phyloP scores from a whole-genome alignment of 2,113 vertebrate species.

The Notothenia rossii region DNA sequence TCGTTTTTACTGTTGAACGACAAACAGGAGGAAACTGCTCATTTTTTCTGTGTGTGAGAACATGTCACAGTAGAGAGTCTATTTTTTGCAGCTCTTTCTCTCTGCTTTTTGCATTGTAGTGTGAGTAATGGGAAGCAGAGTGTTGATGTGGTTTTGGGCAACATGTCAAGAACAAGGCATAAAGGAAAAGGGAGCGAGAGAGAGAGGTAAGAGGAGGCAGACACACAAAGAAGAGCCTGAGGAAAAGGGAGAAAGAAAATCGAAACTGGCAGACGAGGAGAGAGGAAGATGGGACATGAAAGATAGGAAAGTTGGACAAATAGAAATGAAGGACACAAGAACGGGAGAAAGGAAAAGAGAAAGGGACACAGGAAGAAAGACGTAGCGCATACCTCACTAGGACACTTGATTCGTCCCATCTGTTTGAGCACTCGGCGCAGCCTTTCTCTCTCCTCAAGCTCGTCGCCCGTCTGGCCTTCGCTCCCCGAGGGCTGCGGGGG shows the following conservation, averaged over 20 bases:
- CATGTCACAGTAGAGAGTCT: slow-evolving; percentile 45
- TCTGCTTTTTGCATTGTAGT: slow-evolving; percentile 48
- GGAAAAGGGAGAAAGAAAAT: slow-evolving; percentile 40
- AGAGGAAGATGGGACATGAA: slow-evolving; percentile 42
- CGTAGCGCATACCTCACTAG: slow-evolving; percentile 88
- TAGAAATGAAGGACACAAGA: slow-evolving; percentile 37
- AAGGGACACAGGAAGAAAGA: slow-evolving; percentile 36
- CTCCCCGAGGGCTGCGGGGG: slow-evolving; percentile 86
- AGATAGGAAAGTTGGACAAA: slow-evolving; percentile 41
- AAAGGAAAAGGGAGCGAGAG: slow-evolving; percentile 51
- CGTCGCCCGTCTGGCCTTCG: slow-evolving; percentile 86
- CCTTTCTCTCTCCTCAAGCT: slow-evolving; percentile 92
- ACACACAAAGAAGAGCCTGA: slow-evolving; percentile 39
- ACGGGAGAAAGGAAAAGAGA: slow-evolving; percentile 34
- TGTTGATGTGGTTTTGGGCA: slow-evolving; percentile 75
- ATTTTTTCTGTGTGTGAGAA: slow-evolving; percentile 56
- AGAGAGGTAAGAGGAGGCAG: slow-evolving; percentile 46
- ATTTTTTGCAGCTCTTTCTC: slow-evolving; percentile 45
- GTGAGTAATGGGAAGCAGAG: slow-evolving; percentile 71
- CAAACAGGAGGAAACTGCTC: slow-evolving; percentile 18
- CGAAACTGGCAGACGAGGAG: slow-evolving; percentile 40
- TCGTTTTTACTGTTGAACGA: slow-evolving; percentile 26
- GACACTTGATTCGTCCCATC: slow-evolving; percentile 97
- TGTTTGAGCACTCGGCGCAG: slow-evolving; percentile 95
- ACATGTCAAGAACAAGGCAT: slow-evolving; percentile 62